Conservation (phyloP, 2,113 vertebrate species). For the Ovibos moschatus region DNA sequence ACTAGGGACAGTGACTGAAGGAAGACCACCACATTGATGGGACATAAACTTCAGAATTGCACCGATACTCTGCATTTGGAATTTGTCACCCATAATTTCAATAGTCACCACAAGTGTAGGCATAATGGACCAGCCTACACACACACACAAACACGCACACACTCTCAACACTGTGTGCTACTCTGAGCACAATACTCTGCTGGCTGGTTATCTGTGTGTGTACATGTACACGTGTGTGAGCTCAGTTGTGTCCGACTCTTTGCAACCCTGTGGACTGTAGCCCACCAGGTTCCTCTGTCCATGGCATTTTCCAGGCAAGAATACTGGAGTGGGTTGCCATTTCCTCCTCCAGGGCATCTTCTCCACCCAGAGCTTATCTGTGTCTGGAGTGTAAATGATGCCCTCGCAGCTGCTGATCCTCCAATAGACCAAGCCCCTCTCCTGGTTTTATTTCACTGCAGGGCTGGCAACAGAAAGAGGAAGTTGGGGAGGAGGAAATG, state of each 20-base stretch:
- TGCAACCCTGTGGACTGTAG: not conserved
- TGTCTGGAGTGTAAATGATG: not conserved
- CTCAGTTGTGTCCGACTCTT: not conserved
- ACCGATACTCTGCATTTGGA: not conserved
- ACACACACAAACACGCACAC: too few relatives aligned
- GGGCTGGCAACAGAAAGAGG: not conserved
- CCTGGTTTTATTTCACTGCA: not conserved
- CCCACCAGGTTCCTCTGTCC: not conserved
- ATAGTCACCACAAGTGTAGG: not conserved
- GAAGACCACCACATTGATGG: too few relatives aligned
- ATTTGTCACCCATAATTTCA: not conserved
- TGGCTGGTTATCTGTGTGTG: not conserved
- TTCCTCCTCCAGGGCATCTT: not conserved
- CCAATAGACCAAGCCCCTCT: not conserved
- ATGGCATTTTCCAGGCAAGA: not conserved
- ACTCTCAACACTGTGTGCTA: not conserved
- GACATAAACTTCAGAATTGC: not conserved
- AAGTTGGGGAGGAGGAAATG: not conserved
- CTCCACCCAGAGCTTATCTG: not conserved
- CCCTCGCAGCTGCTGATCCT: not conserved
- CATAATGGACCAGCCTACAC: not conserved
- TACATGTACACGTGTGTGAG: rapidly evolving
- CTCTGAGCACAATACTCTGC: not conserved
- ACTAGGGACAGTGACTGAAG: rapidly evolving
- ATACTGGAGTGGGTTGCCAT: not conserved